These are phyloP conservation scores for Gulo gulo DNA, from an alignment of 2,113 vertebrate genomes.

Conservation along the genomic window DNA sequence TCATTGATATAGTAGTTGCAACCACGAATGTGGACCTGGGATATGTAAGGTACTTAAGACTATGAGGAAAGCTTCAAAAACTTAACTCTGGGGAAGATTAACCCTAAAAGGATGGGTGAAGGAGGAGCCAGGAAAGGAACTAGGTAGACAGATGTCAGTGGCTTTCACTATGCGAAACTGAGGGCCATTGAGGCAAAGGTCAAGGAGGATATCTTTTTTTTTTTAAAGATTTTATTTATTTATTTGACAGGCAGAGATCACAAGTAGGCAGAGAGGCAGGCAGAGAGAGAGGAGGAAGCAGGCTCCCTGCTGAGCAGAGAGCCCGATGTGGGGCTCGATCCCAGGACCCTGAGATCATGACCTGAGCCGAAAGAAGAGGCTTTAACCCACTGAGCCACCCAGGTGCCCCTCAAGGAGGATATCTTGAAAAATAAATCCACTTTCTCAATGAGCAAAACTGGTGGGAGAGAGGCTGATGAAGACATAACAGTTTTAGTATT, in stretches of 20 bases:
- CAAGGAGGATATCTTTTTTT: neutral
- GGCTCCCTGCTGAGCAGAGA: no score
- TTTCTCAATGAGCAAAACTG: neutral
- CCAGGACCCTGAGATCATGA: no score
- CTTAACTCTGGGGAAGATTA: neutral
- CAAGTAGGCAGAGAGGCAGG: no score
- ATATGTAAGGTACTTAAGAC: neutral
- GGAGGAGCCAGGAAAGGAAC: neutral
- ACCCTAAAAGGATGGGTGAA: neutral
- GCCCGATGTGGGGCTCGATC: no score
- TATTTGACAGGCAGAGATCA: no score
- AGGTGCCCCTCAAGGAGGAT: neutral
- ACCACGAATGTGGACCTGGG: neutral
- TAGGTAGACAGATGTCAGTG: neutral
- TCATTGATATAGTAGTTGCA: neutral
- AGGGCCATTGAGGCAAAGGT: neutral
- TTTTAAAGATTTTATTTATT: no score
- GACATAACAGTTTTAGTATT: neutral
- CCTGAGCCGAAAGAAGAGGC: no score
- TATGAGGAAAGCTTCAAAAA: neutral
- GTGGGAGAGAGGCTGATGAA: neutral
- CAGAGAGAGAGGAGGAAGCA: no score
- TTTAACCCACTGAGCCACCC: no score
- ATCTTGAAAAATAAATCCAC: neutral
- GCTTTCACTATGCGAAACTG: neutral